Conservation (phyloP, 2,888 invertebrate genomes). For the Tanypteryx hageni region DNA sequence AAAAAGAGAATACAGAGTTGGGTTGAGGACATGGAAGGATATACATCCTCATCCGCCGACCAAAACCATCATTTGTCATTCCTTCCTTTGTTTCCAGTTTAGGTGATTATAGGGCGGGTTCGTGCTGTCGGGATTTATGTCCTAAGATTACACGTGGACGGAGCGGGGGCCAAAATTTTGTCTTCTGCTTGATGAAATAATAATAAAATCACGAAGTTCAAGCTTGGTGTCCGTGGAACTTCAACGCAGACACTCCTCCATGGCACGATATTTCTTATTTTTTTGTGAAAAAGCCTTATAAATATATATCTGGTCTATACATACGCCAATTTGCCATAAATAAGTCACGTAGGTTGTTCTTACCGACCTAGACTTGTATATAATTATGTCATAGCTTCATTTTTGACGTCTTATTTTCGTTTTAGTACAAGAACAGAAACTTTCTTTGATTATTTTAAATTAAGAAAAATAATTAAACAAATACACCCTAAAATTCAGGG, state of each 20-base stretch:
- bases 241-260: neutral
- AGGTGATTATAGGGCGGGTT: constrained; percentile 49
- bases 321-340: too few relatives aligned
- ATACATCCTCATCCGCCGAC: neutral
- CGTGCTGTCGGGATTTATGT: neutral
- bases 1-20: neutral
- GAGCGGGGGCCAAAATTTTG: neutral
- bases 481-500: too few relatives aligned
- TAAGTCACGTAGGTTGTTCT: too few relatives aligned
- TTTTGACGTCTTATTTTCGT: too few relatives aligned
- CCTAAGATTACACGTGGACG: neutral
- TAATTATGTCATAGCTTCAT: too few relatives aligned
- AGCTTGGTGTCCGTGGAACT: neutral
- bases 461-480: too few relatives aligned
- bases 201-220: neutral
- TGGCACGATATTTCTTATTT: neutral
- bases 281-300: too few relatives aligned
- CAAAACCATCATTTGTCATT: neutral
- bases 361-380: too few relatives aligned
- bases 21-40: neutral
- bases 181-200: neutral
- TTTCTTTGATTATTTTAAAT: too few relatives aligned
- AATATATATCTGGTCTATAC: too few relatives aligned
- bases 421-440: too few relatives aligned
- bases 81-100: neutral